phyloP scores from a whole-genome alignment of 64 coral and sea anemone species.

The Pocillopora verrucosa region DNA sequence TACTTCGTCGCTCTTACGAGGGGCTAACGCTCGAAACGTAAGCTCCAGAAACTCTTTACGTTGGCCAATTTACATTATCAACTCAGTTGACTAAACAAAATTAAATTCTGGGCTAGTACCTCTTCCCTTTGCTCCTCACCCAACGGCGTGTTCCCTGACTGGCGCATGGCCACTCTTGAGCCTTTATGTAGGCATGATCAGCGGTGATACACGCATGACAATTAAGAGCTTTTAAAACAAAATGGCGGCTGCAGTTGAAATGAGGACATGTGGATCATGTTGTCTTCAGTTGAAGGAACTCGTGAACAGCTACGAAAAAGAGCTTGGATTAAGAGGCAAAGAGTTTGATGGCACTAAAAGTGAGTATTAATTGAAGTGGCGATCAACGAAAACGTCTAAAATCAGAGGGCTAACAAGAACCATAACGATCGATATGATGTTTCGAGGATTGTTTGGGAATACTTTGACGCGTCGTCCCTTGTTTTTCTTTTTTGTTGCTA shows the following conservation, averaged over 20 bases:
- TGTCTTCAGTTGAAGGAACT: conserved; percentile 90
- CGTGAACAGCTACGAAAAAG: conserved; percentile 66
- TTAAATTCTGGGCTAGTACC: too few relatives aligned
- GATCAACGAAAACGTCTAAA: too few relatives aligned
- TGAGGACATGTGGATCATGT: conserved; percentile 84
- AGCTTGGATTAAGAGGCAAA: conserved; percentile 67
- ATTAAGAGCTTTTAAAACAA: conserved; percentile 23
- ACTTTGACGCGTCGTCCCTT: too few relatives aligned
- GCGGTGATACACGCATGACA: not conserved
- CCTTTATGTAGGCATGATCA: not conserved
- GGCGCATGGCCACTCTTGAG: not conserved
- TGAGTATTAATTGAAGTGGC: conserved; percentile 15
- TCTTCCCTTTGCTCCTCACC: not conserved
- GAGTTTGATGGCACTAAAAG: conserved; percentile 83
- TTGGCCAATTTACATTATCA: not conserved
- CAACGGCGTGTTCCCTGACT: too few relatives aligned
- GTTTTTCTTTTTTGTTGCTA: too few relatives aligned
- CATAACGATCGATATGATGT: too few relatives aligned
- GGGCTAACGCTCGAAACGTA: too few relatives aligned
- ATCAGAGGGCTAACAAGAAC: too few relatives aligned
- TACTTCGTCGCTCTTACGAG: too few relatives aligned
- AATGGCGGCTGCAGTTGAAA: conserved; percentile 71
- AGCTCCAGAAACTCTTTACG: not conserved
- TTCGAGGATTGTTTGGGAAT: too few relatives aligned
- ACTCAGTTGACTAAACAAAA: too few relatives aligned